Base-by-base conservation (phyloP, 2,113 vertebrate species). In the Abramis brama region DNA sequence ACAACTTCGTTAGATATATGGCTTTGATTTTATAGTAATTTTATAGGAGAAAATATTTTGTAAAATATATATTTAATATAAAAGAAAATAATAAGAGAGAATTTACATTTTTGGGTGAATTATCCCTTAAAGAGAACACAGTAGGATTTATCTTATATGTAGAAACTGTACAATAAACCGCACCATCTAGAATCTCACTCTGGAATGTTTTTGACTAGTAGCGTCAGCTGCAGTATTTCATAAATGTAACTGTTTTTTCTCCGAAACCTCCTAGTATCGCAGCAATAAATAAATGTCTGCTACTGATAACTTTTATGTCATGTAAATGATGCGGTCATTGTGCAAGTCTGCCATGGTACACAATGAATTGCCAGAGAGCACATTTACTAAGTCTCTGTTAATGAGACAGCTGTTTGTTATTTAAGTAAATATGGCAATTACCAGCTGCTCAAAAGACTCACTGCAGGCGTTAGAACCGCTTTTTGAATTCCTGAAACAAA, bases 271-370 rank as follows among this genome's bases (percentile, higher is more conserved):
- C 66, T 64, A 25, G 57, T 87, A 89, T 73, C 52, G 21, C 60
- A 36, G 62, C 77, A 78, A 89, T 84, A 89, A 84, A 82, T 84
- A 79, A 36, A 60, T 83, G 79, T 57, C 83, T 82, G 88, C 88
- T 89, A 89, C 88, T 47, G 85, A 85, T 87, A 78, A 80, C 59
- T 84, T 73, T 87, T 78, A 85, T 86, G 83, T 87, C 88, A 89
- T 85, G 85, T 89, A 87, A 87, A 89, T 83, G 74, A 79, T 47
- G 76, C 50, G 10, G 70, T 82, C 85, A 82, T 25, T 77, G 79
- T 47, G 50, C 84, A 30, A 60, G 85, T 39, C 39, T 73, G 85
- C 85, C 83, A 82, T 55, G 78, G 62, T 75, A 79, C 84, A 89
- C 85, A 84, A 80, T 4, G 6, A 36, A 60, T 71, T 70, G 85